Percentiles rank a stretch among this genome's conserved stretches.
phyloP scores from a whole-genome alignment of 2,797 vertebrate species.

The Moxostoma hubbsi region DNA sequence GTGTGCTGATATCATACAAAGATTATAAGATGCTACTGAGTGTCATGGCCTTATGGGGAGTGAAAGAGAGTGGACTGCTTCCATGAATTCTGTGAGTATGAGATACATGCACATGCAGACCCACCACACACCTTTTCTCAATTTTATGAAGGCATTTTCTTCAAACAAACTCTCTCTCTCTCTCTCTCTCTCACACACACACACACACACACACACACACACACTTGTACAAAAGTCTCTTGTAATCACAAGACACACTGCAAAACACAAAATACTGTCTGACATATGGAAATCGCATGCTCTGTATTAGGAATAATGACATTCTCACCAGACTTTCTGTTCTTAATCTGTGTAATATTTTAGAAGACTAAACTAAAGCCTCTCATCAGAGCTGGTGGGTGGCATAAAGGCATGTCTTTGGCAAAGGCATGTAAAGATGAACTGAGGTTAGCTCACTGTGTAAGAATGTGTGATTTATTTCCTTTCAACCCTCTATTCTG shows the following conservation, averaged over 20 bases:
- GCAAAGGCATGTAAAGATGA: constrained; percentile 22
- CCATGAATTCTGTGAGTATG: not conserved
- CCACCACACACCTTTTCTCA: not conserved
- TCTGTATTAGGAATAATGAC: constrained; percentile 4
- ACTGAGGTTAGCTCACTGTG: constrained; percentile 47
- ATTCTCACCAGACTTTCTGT: not conserved
- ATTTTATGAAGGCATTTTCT: not conserved
- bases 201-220: no score
- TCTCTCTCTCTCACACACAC: not conserved
- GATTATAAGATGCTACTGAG: not conserved
- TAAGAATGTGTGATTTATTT: constrained; percentile 58
- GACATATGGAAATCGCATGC: not conserved
- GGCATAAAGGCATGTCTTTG: not conserved
- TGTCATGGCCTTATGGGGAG: constrained; percentile 19
- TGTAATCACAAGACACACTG: not conserved
- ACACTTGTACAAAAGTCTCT: no score
- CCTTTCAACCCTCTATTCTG: constrained; percentile 21
- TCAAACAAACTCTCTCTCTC: not conserved
- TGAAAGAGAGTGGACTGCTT: not conserved
- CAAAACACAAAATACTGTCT: not conserved
- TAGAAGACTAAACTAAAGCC: constrained; percentile 1
- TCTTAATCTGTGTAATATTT: constrained; percentile 36
- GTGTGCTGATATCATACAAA: constrained; percentile 44
- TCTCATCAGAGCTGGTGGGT: constrained; percentile 10
- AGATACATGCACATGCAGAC: not conserved